A percentile compares a stretch with the other conserved stretches of the same genome.
Evolutionary conservation across 2,113 vertebrate species (phyloP).

Genomic region (Pycnonotus jocosus): DNA sequence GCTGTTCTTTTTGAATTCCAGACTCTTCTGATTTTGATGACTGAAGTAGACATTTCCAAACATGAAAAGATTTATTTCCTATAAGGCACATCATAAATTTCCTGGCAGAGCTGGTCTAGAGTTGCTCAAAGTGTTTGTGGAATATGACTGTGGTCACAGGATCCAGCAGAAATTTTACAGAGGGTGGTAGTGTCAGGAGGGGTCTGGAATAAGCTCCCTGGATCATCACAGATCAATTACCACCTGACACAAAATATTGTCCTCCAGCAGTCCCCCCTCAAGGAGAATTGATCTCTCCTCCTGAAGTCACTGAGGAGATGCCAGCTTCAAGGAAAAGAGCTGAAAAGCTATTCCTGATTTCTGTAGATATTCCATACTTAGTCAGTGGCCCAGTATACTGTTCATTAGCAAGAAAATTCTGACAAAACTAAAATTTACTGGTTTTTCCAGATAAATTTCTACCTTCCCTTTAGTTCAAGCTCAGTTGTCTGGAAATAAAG

Average conservation of each 20-base stretch:
- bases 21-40: background rate
- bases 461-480: background rate
- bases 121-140: slow-evolving; percentile 6
- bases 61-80: slow-evolving; percentile 30
- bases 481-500: background rate
- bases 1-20: background rate
- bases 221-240: background rate
- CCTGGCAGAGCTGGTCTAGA: background rate
- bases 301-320: background rate
- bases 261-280: background rate
- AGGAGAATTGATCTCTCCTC: background rate
- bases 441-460: background rate
- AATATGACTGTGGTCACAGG: background rate
- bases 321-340: background rate
- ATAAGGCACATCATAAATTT: background rate
- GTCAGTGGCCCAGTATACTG: background rate
- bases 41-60: background rate
- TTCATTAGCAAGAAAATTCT: background rate
- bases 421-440: background rate
- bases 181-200: background rate
- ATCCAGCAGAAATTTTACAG: background rate
- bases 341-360: background rate
- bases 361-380: background rate
- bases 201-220: background rate
- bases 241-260: background rate